Base-by-base conservation (phyloP, 2,888 invertebrate species). In the Ophion ventricosus region DNA sequence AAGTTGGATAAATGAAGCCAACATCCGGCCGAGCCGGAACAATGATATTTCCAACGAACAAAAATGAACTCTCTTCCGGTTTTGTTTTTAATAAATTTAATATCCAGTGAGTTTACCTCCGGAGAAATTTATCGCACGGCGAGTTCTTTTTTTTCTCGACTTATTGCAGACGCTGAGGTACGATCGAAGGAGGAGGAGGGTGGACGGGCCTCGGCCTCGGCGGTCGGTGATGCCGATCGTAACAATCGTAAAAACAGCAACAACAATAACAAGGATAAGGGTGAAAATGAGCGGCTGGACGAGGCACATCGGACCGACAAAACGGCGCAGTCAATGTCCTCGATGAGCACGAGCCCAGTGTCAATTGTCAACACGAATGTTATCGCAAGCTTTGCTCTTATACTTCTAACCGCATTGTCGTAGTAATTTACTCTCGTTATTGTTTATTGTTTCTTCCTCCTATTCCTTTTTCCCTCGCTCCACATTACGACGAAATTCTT, bases 291-390 rank as follows among this genome's bases (percentile, higher is more conserved):
- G 14, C 66, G 56, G 10, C 54, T 43, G 35, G 86, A 86, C 43
- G 89, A 88, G 20, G 87, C 87, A 74, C 88, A 88, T 57, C 89
- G 90, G 87, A 88, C 89, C 70, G 92, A 92, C 85, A 92, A 91
- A 80, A 91, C 91, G 20, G 90, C 92, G 35, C 91, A 91, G 80
- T 92, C 92, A 69, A 92, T 92, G 90, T 92, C 92, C 14, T 92
- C 92, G 69, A 90, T 87, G 77, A 90, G 89, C 83, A 82, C 88
- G 11, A 86, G 86, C 66, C 74, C 80, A 20, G 25, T 80, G 43
- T 86, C 85, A 57, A 75, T 85, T n/a, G 72, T 83, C 3, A 79
- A 73, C 61, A 73, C 81, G 5, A 77, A 85, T 43, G 57, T 79
- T 43, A 74, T 73, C 23, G 81, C 72, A n/a, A 29, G 75, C 11